Percentiles rank a stretch among this genome's conserved stretches.
Conservation (phyloP, 2,113 vertebrate species). For the Seriola rivoliana region DNA sequence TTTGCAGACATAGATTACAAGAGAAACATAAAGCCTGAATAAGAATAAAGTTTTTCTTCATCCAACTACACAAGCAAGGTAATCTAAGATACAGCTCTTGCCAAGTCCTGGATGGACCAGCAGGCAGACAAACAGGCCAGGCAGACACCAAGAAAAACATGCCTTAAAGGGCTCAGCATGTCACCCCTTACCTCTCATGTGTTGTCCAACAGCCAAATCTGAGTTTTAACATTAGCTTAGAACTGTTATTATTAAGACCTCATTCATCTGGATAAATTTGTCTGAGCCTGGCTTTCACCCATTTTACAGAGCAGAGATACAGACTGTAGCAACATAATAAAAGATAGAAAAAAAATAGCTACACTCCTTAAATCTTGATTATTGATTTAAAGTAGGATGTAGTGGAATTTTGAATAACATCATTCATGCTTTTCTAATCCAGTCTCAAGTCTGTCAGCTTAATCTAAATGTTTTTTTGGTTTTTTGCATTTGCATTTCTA, state of each 20-base stretch:
- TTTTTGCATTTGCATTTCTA: no score
- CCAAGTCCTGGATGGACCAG: conserved; percentile 18
- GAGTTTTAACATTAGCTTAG: conserved; percentile 8
- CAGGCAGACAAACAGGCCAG: not conserved
- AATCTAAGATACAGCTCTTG: conserved; percentile 6
- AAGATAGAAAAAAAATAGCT: no score
- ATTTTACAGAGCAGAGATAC: not conserved
- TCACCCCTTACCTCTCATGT: conserved; percentile 11
- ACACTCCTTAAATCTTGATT: no score
- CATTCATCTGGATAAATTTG: conserved; percentile 46
- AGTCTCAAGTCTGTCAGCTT: not conserved
- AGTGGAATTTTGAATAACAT: not conserved
- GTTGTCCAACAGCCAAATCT: conserved; percentile 18
- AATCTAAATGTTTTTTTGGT: no score
- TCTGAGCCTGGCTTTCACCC: not conserved
- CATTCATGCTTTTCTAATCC: not conserved
- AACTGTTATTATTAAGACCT: conserved; percentile 17
- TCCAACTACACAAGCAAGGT: not conserved
- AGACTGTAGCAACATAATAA: not conserved
- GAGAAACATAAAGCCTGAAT: conserved; percentile 12
- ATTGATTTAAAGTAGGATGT: not conserved
- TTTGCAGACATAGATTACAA: conserved; percentile 5
- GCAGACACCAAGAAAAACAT: conserved; percentile 28
- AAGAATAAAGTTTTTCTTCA: conserved; percentile 18
- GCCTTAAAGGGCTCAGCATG: conserved; percentile 12